Base-by-base conservation (phyloP, 1,140 invertebrate species). In the Nephila pilipes region DNA sequence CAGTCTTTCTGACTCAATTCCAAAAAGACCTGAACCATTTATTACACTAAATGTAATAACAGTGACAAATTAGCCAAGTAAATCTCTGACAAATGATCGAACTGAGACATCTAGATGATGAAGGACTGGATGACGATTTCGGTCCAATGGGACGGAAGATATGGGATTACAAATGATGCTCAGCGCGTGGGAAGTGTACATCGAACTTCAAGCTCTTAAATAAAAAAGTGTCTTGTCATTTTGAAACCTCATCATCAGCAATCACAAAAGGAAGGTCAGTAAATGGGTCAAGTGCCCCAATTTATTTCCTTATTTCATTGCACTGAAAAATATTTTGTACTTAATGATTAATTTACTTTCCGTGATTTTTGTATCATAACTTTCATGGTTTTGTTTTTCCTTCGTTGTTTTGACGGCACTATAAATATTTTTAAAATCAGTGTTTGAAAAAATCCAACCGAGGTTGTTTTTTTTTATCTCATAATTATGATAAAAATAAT, bases 1-100 rank as follows among this genome's bases (percentile, higher is more conserved):
- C 32, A 69, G 85, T 87, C 54, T 22, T 79, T 79, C 79, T 89
- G 87, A 89, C 87, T 89, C 87, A 89, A 79, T 79, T 89, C 87
- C 87, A 89, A 89, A 89, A 89, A 89, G 65, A 89, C 79, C 54
- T 36, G 16, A 46, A 22, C 20, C 87, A 57, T 87, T 36, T 38
- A 87, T 87, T 87, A 32, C 36, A 54, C 58, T 69, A 87, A 85
- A 85, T 63, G 79, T 29, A 89, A 46, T 54, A 65, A 60, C 54
- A 63, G 63, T 89, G 87, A 89, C 87, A 89, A 89, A 89, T 89
- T 89, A 89, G 63, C 65, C 29, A 89, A 79, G 55, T 38, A 38
- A 55, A 89, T 89, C 32, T 32, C 25, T 89, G 65, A 89, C 16
- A 89, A 89, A 89, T 89, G 87, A 57, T 79, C 32, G n/a, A 20